phyloP scores from a whole-genome alignment of 2,888 invertebrate species.

The Dioctria linearis region DNA sequence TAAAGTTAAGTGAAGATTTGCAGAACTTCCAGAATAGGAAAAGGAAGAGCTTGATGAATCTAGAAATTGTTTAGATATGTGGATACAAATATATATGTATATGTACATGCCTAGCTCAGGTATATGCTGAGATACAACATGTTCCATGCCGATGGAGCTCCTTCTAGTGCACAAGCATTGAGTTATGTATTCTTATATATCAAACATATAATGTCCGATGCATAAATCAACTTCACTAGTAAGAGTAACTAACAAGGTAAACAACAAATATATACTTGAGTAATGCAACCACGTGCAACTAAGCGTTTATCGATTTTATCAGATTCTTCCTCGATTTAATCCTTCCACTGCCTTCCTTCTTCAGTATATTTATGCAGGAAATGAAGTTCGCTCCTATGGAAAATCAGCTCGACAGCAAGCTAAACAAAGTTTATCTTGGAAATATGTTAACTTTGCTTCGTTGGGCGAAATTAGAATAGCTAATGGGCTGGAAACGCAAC shows the following conservation, averaged over 20 bases:
- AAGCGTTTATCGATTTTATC: conserved; percentile 1
- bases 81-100: too few species aligned
- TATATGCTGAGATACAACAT: too few species aligned
- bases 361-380: conserved; percentile 45
- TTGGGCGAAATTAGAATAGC: conserved; percentile 40
- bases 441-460: conserved; percentile 44
- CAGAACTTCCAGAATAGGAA: too few species aligned
- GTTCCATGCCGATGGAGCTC: too few species aligned
- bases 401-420: conserved; percentile 21
- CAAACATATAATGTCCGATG: neutral
- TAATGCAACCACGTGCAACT: neutral
- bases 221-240: neutral
- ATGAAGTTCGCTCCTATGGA: conserved; percentile 26
- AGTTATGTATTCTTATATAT: neutral
- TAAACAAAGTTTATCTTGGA: conserved; percentile 33
- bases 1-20: neutral
- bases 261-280: conserved; percentile 7
- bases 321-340: conserved; percentile 30
- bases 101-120: too few species aligned
- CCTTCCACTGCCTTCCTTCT: neutral
- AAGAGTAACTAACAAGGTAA: neutral
- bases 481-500: conserved; percentile 39
- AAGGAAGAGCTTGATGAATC: too few species aligned
- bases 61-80: too few species aligned
- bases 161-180: neutral